Percentiles rank a stretch among this genome's conserved stretches.
These are phyloP conservation scores for Trichogramma evanescens DNA, from an alignment of 2,888 invertebrate species.

Conservation along the genomic window DNA sequence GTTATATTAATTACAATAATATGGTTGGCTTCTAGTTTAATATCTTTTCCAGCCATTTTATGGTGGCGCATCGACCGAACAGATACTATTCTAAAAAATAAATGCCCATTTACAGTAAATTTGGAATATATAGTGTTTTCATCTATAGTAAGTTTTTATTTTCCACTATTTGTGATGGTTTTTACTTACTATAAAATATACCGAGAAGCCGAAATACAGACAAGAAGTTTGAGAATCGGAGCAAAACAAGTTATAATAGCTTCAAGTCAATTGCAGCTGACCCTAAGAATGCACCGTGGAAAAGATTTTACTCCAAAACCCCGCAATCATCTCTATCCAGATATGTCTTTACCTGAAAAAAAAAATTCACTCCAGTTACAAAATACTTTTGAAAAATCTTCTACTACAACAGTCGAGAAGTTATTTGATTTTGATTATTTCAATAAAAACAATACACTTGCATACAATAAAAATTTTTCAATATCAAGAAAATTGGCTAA, in stretches of 20 bases:
- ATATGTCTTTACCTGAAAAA: constrained; percentile 52
- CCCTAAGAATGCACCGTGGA: constrained; percentile 88
- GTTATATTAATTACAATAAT: constrained; percentile 84
- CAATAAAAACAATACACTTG: constrained; percentile 1
- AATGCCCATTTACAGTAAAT: constrained; percentile 95
- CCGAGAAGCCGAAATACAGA: constrained; percentile 87
- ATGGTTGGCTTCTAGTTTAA: constrained; percentile 93
- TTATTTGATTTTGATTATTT: neutral
- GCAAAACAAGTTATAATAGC: constrained; percentile 83
- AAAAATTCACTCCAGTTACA: neutral
- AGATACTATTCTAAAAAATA: constrained; percentile 72
- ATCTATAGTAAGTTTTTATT: constrained; percentile 94
- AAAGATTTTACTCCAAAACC: constrained; percentile 65
- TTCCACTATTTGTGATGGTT: constrained; percentile 94
- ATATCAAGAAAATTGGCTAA: constrained; percentile 87
- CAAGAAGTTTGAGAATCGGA: constrained; percentile 81
- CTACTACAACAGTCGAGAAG: neutral
- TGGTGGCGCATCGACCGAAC: constrained; percentile 89
- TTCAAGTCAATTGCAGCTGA: constrained; percentile 79
- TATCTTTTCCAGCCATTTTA: constrained; percentile 96
- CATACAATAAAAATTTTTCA: constrained; percentile 71
- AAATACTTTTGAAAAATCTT: too few species aligned
- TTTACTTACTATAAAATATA: constrained; percentile 97
- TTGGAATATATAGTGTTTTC: constrained; percentile 94
- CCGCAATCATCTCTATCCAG: too few species aligned